Percentiles rank a stretch among this genome's conserved stretches.
These are phyloP conservation scores for Xiphophorus maculatus DNA, from an alignment of 2,113 vertebrate species.

Conservation along the genomic window DNA sequence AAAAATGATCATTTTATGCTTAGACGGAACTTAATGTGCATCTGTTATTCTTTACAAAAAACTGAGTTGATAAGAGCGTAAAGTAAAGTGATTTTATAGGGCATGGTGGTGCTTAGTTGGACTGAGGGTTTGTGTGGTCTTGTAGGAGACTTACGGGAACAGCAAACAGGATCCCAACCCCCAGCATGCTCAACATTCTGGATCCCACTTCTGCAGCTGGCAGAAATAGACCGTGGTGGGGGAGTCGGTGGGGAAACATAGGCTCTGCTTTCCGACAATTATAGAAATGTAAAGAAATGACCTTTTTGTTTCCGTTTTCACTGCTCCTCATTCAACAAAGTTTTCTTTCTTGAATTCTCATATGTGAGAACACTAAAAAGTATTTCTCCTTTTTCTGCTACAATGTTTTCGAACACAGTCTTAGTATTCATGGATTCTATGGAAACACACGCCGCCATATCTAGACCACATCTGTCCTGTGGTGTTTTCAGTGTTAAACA, in stretches of 20 bases:
- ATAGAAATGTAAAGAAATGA: not conserved
- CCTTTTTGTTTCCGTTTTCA: not conserved
- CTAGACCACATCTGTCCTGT: no score
- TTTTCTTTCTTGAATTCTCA: not conserved
- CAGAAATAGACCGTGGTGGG: constrained; percentile 59
- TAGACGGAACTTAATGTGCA: not conserved
- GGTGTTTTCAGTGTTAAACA: no score
- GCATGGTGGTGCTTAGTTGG: not conserved
- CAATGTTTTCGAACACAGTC: no score
- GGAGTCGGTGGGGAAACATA: not conserved
- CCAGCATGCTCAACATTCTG: constrained; percentile 61
- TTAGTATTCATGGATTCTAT: no score
- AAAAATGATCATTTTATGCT: no score
- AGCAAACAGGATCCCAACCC: constrained; percentile 35
- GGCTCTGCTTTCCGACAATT: not conserved
- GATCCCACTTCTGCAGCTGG: constrained; percentile 33
- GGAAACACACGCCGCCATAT: no score
- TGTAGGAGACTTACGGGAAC: constrained; percentile 42
- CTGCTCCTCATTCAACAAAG: not conserved
- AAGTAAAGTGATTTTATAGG: not conserved
- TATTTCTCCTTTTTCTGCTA: not conserved
- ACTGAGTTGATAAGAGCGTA: not conserved
- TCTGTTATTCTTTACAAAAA: not conserved
- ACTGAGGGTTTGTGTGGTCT: constrained; percentile 1
- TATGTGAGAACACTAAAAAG: no score